Evolutionary conservation across 35 echinoderm and acorn worm genomes (phyloP).

Genomic region (Hemicentrotus pulcherrimus): DNA sequence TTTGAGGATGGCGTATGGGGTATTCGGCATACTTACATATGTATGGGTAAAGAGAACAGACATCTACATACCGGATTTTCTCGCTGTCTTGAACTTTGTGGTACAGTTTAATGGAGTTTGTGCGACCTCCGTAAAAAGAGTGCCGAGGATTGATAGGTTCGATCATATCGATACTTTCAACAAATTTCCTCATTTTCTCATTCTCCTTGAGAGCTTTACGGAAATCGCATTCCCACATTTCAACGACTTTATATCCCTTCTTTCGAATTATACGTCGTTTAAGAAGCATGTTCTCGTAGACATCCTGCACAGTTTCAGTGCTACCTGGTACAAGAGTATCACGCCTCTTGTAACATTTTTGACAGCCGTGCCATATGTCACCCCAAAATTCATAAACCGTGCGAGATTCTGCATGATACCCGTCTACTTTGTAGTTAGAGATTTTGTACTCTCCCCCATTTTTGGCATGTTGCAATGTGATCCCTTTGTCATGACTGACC

Average conservation of each 20-base stretch:
- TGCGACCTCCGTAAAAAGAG: slow-evolving; percentile 71
- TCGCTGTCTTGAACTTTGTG: slow-evolving; percentile 39
- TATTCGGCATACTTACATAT: slow-evolving; percentile 4
- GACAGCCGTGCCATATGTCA: slow-evolving; percentile 62
- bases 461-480: slow-evolving; percentile 56
- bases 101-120: slow-evolving; percentile 61
- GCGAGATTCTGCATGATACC: background rate
- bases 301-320: slow-evolving; percentile 13
- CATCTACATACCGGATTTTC: slow-evolving; percentile 65
- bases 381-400: slow-evolving; percentile 54
- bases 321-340: background rate
- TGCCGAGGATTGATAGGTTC: slow-evolving; percentile 12
- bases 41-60: slow-evolving; percentile 50
- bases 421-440: slow-evolving; percentile 58
- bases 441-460: slow-evolving; percentile 62
- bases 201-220: background rate
- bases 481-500: background rate
- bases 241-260: background rate
- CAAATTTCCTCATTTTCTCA: background rate
- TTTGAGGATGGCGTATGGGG: background rate
- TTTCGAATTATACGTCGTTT: background rate
- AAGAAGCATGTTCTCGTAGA: background rate
- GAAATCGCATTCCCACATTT: slow-evolving; percentile 63
- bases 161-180: background rate
- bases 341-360: slow-evolving; percentile 40